Percentiles rank a stretch among this genome's conserved stretches.
phyloP scores from a whole-genome alignment of 2,113 vertebrate genomes.

The Myotis yumanensis region DNA sequence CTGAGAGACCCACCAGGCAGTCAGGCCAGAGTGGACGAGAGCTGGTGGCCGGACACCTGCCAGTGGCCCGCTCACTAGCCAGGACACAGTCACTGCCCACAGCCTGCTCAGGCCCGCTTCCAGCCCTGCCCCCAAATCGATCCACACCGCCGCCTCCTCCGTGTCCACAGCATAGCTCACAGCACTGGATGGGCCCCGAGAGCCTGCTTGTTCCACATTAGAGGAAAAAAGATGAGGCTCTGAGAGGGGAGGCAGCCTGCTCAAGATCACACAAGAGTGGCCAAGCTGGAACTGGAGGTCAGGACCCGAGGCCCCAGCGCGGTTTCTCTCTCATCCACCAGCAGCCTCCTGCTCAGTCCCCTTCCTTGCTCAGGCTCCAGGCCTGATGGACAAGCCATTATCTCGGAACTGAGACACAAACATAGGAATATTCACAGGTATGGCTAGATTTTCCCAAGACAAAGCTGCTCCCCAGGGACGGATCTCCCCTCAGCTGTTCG shows the following conservation, averaged over 20 bases:
- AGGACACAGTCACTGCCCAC: background rate
- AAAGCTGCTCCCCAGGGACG: conserved; percentile 40
- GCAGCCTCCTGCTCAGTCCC: background rate
- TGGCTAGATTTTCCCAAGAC: conserved; percentile 18
- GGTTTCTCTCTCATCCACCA: background rate
- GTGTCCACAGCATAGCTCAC: background rate
- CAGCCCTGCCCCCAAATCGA: background rate
- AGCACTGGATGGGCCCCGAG: background rate
- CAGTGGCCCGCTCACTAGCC: no score
- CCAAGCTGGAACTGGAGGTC: background rate
- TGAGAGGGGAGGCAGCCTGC: background rate
- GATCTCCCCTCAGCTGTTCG: conserved; percentile 28
- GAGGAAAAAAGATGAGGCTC: conserved; percentile 21
- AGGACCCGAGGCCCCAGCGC: background rate
- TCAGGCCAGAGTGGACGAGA: background rate
- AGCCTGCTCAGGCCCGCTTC: background rate
- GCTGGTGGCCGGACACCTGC: background rate
- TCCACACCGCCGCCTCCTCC: background rate
- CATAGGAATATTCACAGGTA: conserved; percentile 38
- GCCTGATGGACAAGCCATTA: background rate
- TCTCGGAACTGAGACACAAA: conserved; percentile 37
- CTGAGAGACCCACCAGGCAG: background rate
- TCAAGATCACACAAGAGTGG: background rate
- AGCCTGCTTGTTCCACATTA: conserved; percentile 30
- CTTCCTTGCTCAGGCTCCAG: background rate